phyloP scores from a whole-genome alignment of 2,113 vertebrate species.

The Condylura cristata region DNA sequence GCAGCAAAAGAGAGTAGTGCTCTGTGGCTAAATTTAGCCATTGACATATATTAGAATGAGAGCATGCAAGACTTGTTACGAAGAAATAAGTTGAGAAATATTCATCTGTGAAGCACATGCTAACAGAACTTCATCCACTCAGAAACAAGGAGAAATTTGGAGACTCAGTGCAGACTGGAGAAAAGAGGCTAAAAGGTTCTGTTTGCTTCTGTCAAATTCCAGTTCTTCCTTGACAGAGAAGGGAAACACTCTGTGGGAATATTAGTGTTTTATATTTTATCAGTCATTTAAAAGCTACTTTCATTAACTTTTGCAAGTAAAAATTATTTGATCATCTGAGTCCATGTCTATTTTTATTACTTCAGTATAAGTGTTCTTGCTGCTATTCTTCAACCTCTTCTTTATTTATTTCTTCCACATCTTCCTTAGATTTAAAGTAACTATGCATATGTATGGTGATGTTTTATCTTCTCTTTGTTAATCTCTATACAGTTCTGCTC shows the following conservation, averaged over 20 bases:
- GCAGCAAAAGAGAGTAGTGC: rapidly evolving
- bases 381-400: rapidly evolving
- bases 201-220: background rate
- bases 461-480: background rate
- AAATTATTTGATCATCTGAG: background rate
- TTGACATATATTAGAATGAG: rapidly evolving
- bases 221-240: background rate
- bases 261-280: background rate
- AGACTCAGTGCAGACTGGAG: no score
- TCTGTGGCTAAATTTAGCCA: background rate
- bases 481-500: background rate
- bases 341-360: background rate
- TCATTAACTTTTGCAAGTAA: background rate
- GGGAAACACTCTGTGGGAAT: rapidly evolving
- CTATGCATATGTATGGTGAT: background rate
- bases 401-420: background rate
- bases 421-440: background rate
- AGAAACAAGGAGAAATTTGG: background rate
- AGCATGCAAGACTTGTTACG: background rate
- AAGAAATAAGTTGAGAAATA: background rate
- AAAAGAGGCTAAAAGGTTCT: background rate
- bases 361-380: background rate
- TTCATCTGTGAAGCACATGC: background rate
- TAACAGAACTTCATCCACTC: background rate
- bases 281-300: background rate